Conservation (phyloP, 2,113 vertebrate genomes). For the Sorex araneus region DNA sequence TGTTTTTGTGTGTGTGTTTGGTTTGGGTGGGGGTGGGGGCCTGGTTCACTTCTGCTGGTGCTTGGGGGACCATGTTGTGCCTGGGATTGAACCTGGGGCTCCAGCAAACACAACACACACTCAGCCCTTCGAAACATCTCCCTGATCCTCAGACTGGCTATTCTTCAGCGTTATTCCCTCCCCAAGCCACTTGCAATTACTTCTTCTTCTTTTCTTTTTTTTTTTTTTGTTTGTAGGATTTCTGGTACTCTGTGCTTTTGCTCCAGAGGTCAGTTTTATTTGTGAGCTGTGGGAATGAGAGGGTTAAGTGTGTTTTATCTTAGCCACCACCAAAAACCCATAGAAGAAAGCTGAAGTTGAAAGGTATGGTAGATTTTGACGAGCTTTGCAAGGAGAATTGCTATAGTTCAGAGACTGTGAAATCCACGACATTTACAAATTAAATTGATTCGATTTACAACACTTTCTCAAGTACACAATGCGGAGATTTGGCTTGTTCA, state of each 20-base stretch:
- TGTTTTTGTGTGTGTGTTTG: too few species aligned
- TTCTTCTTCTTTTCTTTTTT: slow-evolving; percentile 29
- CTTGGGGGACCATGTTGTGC: too few species aligned
- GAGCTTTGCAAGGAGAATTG: slow-evolving; percentile 45
- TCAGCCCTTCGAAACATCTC: too few species aligned
- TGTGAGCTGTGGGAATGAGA: neutral
- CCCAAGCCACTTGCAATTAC: neutral
- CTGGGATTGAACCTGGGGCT: too few species aligned
- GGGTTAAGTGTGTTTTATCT: neutral
- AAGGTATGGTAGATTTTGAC: slow-evolving; percentile 43
- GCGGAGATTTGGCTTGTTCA: slow-evolving; percentile 64
- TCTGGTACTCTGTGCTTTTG: neutral
- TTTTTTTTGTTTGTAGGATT: too few species aligned
- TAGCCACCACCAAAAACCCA: slow-evolving; percentile 36
- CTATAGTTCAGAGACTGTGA: slow-evolving; percentile 28
- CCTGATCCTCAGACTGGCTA: too few species aligned
- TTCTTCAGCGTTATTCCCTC: neutral
- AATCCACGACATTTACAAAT: slow-evolving; percentile 59
- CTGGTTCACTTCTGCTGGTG: too few species aligned
- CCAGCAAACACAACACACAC: too few species aligned
- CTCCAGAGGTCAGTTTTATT: slow-evolving; percentile 15
- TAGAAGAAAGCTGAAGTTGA: neutral
- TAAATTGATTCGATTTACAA: slow-evolving; percentile 62
- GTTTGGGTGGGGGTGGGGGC: too few species aligned
- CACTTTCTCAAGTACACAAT: slow-evolving; percentile 36